Base-by-base conservation (phyloP, 2,797 vertebrate species). In the Lates japonicus region DNA sequence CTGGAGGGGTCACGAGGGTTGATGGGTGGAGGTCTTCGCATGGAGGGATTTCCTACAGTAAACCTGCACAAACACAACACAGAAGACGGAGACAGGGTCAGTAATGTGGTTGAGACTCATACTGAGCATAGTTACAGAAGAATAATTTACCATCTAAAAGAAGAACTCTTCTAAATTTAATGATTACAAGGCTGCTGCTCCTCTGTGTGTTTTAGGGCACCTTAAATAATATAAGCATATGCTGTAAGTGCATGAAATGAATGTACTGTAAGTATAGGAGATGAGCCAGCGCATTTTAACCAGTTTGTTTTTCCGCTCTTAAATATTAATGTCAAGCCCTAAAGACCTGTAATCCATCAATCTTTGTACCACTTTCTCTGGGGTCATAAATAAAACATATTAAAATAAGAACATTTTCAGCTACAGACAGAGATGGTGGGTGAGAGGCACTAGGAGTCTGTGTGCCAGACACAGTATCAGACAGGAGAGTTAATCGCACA, bases 31-130 rank as follows among this genome's bases (percentile, higher is more conserved):
- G 98, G 98, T 39, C 98, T 95, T 75, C 98, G 95, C 97, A 99
- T 99, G 84, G 97, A 97, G 76, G 98, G 97, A 87, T 98, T 99
- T 33, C 98, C 98, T 88, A 98, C 96, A 0, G 97, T 97, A 79
- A 98, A 99, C 91, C 94, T 95, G 83, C 4, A 20, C 0, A 63
- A 37, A 65, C 57, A 81, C 7, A 77, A 75, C 11, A 74, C 8
- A 71, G n/a, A 61, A 7, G 46, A 59, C 1, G 74, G 25, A 33
- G 3, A 49, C 31, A 2, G 6, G 14, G 9, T 71, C 19, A 70
- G 71, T 48, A 39, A 13, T 35, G 42, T 19, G 31, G 51, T 29
- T 22, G 10, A 37, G 10, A 59, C 5, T 25, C 31, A 39, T 5
- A 62, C 13, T 8, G 16, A 71, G 46, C 17, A 14, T 35, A 20